These are phyloP conservation scores for Paratrypauchen microcephalus DNA, from an alignment of 2,797 vertebrate genomes.

Conservation along the genomic window DNA sequence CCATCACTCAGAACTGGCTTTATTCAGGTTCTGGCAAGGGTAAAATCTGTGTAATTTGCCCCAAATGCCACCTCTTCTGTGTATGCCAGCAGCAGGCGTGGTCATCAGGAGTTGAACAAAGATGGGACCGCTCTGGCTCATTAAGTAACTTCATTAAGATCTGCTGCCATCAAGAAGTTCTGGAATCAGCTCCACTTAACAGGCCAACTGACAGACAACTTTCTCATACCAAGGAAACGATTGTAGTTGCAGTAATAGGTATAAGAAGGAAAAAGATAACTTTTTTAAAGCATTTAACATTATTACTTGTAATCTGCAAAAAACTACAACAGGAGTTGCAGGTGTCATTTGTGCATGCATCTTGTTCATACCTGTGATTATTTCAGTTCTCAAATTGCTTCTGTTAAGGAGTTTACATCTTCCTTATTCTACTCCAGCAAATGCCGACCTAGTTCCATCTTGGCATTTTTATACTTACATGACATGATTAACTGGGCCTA, in stretches of 20 bases:
- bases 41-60: conserved; percentile 82
- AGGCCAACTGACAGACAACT: conserved; percentile 52
- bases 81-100: conserved; percentile 70
- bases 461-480: too few relatives aligned
- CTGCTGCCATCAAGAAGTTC: conserved; percentile 44
- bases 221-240: conserved; percentile 57
- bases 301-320: too few relatives aligned
- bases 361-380: too few relatives aligned
- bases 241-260: conserved; percentile 13
- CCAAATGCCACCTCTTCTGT: conserved; percentile 66
- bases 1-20: conserved; percentile 75
- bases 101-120: conserved; percentile 67
- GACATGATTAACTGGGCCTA: neutral
- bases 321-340: too few relatives aligned
- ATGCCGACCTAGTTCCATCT: too few relatives aligned
- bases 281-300: too few relatives aligned
- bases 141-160: conserved; percentile 76
- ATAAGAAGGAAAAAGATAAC: neutral
- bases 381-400: too few relatives aligned
- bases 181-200: conserved; percentile 57
- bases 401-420: too few relatives aligned
- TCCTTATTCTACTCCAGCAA: too few relatives aligned
- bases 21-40: conserved; percentile 77
- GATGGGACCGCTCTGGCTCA: conserved; percentile 75
- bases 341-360: too few relatives aligned